Evolutionary conservation across 1,140 invertebrate genomes (phyloP), one percentile per base, ranked within the genome.

Genomic region (Cylas formicarius): DNA sequence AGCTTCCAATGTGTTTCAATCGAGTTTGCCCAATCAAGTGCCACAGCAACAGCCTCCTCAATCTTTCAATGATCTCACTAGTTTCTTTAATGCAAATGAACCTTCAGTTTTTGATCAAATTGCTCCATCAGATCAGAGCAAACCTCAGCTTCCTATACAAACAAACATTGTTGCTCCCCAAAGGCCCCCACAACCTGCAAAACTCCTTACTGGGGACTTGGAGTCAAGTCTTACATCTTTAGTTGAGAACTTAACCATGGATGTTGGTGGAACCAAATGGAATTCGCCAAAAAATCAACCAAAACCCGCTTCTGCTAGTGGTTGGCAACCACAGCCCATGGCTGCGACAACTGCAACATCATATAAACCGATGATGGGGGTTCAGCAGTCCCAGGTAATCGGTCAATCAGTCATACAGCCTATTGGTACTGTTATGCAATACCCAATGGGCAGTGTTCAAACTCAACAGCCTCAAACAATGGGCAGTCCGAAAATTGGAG

Each of bases 161-260:
- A 6, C 80, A 63, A 70, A 80, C n/a, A 45, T 52, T 52, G 37
- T 52, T 47, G 21, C 56, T 55, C 50, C 50, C 13, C 50, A 47
- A 14, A 41, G 74, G 74, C 57, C 61, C 52, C 31, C 48, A 56
- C 61, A 74, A 44, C 56, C 71, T 31, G 75, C 78, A 17, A 81
- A 79, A 65, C 81, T 94, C 28, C 73, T 95, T 46, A 92, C 89
- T 11, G 87, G 87, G 38, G 91, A 96, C 70, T 71, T 96, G 57
- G 90, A 96, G 67, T 86, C 86, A 39, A 93, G 88, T 56, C 75
- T 96, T 28, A 88, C 88, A 35, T 85, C 81, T 42, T 71, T 96
- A 48, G 90, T 89, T 43, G 86, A 91, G 67, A 96, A 94, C 72
- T 75, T 96, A 45, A 82, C 86, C 60, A 93, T 94, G 54, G 90